These are phyloP conservation scores for Promerops cafer DNA, from an alignment of 2,113 vertebrate genomes.

Conservation along the genomic window DNA sequence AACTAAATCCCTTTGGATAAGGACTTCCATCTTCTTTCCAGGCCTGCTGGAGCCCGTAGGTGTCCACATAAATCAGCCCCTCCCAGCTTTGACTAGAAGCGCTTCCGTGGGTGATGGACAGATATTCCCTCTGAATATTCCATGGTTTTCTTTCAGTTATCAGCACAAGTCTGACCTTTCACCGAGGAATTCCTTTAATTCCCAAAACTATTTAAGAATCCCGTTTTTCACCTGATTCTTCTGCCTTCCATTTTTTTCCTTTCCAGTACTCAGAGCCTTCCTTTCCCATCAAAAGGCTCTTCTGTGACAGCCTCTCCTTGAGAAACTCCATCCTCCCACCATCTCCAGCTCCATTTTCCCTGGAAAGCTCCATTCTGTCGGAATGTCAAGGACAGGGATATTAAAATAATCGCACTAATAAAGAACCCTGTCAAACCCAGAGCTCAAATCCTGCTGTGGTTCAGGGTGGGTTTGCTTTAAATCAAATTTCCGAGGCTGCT, in stretches of 20 bases:
- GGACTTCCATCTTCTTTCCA: neutral
- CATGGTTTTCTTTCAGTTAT: neutral
- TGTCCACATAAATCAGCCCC: neutral
- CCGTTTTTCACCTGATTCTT: neutral
- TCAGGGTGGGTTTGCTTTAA: slow-evolving; percentile 19
- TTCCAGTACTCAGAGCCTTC: neutral
- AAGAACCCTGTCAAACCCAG: neutral
- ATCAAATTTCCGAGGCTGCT: neutral
- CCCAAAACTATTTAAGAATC: neutral
- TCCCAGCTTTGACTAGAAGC: neutral
- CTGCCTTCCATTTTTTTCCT: neutral
- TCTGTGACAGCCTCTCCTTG: neutral
- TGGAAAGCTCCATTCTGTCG: neutral
- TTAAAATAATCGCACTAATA: slow-evolving; percentile 9
- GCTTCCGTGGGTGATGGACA: fast-evolving
- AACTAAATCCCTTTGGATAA: neutral
- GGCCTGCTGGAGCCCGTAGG: neutral
- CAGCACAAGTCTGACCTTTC: neutral
- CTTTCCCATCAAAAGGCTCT: neutral
- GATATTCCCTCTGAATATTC: neutral
- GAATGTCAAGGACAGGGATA: slow-evolving; percentile 24
- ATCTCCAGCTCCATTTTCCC: neutral
- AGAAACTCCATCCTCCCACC: neutral
- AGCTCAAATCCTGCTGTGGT: slow-evolving; percentile 12
- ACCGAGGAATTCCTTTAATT: neutral